Percentiles rank a stretch among this genome's conserved stretches.
These are phyloP conservation scores for Suricata suricatta DNA, from an alignment of 2,113 vertebrate species.

Conservation along the genomic window DNA sequence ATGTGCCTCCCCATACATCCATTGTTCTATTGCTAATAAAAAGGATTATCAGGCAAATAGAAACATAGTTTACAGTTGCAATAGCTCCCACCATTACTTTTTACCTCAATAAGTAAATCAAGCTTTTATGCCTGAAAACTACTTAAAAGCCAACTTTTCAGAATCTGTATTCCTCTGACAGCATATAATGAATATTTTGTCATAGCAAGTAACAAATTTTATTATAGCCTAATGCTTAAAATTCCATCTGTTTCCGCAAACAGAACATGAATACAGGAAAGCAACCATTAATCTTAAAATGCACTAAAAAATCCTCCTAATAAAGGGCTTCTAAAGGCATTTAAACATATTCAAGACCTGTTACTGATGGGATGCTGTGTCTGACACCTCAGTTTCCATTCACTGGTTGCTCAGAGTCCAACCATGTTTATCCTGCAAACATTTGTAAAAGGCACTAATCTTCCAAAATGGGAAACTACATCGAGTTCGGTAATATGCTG, in stretches of 20 bases:
- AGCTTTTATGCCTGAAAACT: constrained; percentile 45
- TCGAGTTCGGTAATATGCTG: neutral
- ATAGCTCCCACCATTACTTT: constrained; percentile 31
- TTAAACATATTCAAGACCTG: neutral
- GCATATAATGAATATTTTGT: constrained; percentile 63
- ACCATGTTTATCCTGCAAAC: neutral
- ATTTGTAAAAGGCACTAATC: neutral
- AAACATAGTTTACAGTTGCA: constrained; percentile 19
- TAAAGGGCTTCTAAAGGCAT: neutral
- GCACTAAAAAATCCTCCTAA: constrained; percentile 17
- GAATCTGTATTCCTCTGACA: constrained; percentile 48
- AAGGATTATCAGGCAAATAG: constrained; percentile 34
- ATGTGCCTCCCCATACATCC: neutral
- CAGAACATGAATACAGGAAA: constrained; percentile 38
- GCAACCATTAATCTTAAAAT: constrained; percentile 67
- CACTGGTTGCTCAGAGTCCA: neutral
- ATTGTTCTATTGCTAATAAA: constrained; percentile 44
- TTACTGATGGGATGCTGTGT: neutral
- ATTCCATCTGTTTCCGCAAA: constrained; percentile 69
- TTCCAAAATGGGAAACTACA: neutral
- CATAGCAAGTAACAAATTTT: constrained; percentile 68
- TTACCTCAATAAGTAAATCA: constrained; percentile 56
- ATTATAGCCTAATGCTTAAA: constrained; percentile 64
- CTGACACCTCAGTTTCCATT: neutral
- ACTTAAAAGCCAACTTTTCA: constrained; percentile 59